Evolutionary conservation across 2,888 invertebrate genomes (phyloP).

Genomic region (Megalurothrips usitatus): DNA sequence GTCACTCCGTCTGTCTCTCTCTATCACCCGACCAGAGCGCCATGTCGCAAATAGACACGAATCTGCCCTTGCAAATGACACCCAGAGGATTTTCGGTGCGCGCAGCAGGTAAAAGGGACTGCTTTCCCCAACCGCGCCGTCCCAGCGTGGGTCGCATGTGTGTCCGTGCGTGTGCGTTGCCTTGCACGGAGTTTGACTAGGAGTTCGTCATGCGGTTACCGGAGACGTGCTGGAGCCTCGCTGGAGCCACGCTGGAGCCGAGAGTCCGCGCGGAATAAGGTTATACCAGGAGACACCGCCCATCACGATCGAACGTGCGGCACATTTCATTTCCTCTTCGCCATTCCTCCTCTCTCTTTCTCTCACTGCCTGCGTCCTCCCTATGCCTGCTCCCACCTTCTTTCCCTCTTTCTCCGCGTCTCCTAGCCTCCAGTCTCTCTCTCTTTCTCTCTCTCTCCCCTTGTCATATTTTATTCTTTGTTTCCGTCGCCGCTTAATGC

Average conservation of each 20-base stretch:
- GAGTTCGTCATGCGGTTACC: too few species aligned
- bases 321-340: background rate
- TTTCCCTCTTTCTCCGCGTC: background rate
- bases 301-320: conserved; percentile 6
- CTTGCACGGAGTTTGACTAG: background rate
- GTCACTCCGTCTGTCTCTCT: too few species aligned
- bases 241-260: too few species aligned
- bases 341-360: background rate
- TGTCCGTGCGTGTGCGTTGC: background rate
- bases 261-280: background rate
- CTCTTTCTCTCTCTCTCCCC: background rate
- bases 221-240: too few species aligned
- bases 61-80: too few species aligned
- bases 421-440: background rate
- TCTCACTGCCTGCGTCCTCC: background rate
- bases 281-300: conserved; percentile 11
- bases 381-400: background rate
- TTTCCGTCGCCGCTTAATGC: too few species aligned
- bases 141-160: background rate
- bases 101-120: too few species aligned
- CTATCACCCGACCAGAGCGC: too few species aligned
- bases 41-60: too few species aligned
- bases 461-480: background rate
- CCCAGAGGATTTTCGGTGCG: too few species aligned
- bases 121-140: too few species aligned